Conservation (phyloP, 2,113 vertebrate species). For the Zootoca vivipara region DNA sequence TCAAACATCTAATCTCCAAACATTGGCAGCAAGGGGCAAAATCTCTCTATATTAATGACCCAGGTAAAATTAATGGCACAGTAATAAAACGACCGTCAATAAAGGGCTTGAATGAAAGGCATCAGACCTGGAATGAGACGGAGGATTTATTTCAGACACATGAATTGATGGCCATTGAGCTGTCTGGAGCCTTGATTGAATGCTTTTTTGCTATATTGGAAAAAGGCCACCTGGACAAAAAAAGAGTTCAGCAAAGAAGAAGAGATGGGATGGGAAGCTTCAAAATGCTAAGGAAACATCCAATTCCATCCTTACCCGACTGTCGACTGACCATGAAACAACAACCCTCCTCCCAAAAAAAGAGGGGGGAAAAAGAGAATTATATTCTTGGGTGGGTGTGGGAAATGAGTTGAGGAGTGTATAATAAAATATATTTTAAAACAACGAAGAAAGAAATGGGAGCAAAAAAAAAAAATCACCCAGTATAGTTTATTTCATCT, state of each 20-base stretch:
- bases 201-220: neutral
- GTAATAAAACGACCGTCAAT: slow-evolving; percentile 18
- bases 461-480: neutral
- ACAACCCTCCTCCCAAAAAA: too few relatives aligned
- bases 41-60: slow-evolving; percentile 22
- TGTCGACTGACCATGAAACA: neutral
- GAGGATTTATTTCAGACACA: slow-evolving; percentile 13
- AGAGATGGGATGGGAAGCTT: neutral
- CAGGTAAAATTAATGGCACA: slow-evolving; percentile 2
- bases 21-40: neutral
- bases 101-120: neutral
- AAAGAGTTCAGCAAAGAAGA: rapidly evolving
- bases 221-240: neutral
- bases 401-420: neutral
- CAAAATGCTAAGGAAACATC: neutral
- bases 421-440: too few relatives aligned
- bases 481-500: neutral
- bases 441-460: rapidly evolving
- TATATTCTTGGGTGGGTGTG: neutral
- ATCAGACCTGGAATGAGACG: slow-evolving; percentile 10
- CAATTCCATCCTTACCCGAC: neutral
- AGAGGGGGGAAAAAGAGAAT: rapidly evolving
- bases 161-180: neutral
- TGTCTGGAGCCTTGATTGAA: neutral
- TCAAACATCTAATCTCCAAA: neutral